Evolutionary conservation across 2,797 vertebrate genomes (phyloP).

Genomic region (Apogon talboti): DNA sequence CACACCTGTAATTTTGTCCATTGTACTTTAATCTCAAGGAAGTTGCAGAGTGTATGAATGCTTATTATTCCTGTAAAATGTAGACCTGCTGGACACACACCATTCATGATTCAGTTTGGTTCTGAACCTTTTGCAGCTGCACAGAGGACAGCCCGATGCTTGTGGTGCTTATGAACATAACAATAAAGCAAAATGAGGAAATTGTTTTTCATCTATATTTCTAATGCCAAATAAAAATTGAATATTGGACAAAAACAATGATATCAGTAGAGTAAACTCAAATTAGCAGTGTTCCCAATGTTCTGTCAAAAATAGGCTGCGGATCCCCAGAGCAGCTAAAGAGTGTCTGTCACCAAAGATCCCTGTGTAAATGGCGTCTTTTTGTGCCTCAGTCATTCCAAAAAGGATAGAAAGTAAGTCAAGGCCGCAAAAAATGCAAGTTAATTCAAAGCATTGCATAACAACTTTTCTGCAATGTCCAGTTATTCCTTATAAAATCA

Average conservation of each 20-base stretch:
- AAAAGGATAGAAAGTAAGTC: slow-evolving; percentile 7
- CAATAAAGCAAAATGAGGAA: background rate
- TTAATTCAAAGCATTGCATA: background rate
- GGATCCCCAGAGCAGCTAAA: slow-evolving; percentile 43
- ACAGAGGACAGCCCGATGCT: background rate
- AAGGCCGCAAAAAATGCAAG: background rate
- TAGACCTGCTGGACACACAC: background rate
- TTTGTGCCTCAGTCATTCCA: slow-evolving; percentile 31
- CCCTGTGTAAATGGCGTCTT: slow-evolving; percentile 54
- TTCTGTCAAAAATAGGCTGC: slow-evolving; percentile 21
- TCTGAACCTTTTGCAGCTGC: background rate
- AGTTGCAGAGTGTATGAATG: background rate
- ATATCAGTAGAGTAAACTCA: slow-evolving; percentile 1
- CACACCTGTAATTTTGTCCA: background rate
- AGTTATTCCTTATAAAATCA: no score
- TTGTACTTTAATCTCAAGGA: background rate
- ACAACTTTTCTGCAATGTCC: background rate
- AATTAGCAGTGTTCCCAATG: slow-evolving; percentile 2
- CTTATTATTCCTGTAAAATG: background rate
- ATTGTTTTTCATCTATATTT: background rate
- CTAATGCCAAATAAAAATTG: background rate
- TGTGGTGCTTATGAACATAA: background rate
- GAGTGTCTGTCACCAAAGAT: slow-evolving; percentile 51
- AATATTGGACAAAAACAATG: background rate
- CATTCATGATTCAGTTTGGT: background rate